Evolutionary conservation across 2,888 invertebrate species (phyloP).

Genomic region (Malthinus flaveolus): DNA sequence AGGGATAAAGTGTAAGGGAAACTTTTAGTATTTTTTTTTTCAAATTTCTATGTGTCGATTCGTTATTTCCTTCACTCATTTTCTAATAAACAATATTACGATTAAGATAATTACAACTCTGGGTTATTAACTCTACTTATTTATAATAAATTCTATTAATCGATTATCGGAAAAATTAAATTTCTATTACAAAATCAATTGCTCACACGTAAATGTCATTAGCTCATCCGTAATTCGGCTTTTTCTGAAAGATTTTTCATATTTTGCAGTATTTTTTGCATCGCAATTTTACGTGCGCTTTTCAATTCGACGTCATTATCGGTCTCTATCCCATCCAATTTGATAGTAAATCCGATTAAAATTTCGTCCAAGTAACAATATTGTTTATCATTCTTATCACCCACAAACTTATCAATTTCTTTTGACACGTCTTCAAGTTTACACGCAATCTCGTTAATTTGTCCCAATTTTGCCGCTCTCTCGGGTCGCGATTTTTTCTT

Average conservation of each 20-base stretch:
- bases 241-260: conserved; percentile 8
- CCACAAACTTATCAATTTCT: conserved; percentile 10
- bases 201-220: too few relatives aligned
- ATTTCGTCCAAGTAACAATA: conserved; percentile 24
- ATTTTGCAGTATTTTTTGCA: conserved; percentile 11
- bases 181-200: too few relatives aligned
- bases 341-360: conserved; percentile 18
- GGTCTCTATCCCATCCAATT: conserved; percentile 14
- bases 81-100: too few relatives aligned
- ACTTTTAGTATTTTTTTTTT: too few relatives aligned
- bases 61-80: too few relatives aligned
- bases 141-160: too few relatives aligned
- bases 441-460: conserved; percentile 8
- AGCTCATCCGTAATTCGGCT: background rate
- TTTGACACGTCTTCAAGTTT: conserved; percentile 1
- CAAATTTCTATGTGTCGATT: too few relatives aligned
- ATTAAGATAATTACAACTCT: too few relatives aligned
- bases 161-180: too few relatives aligned
- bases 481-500: conserved; percentile 9
- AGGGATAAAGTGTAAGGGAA: conserved; percentile 81
- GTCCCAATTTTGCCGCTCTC: conserved; percentile 20
- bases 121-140: too few relatives aligned
- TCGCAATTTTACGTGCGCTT: conserved; percentile 12
- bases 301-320: conserved; percentile 1
- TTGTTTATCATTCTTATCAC: conserved; percentile 17